Percentiles rank a stretch among this genome's conserved stretches.
phyloP scores from a whole-genome alignment of 2,113 vertebrate genomes.

The Cyprichromis sp. region DNA sequence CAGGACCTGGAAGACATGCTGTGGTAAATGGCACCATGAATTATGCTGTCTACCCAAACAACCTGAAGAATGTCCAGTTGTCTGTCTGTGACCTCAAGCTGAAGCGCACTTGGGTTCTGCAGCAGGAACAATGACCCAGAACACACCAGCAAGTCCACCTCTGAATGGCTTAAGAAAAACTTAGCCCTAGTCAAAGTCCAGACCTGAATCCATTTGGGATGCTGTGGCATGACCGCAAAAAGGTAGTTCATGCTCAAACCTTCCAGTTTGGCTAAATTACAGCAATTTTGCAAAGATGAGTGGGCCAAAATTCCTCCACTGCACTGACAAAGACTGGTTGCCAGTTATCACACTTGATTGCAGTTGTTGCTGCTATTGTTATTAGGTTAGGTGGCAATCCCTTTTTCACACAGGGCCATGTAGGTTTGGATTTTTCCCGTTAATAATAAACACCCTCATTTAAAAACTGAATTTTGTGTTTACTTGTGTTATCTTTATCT shows the following conservation, averaged over 20 bases:
- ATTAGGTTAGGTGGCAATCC: background rate
- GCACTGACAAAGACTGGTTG: background rate
- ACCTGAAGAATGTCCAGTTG: background rate
- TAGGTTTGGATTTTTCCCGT: background rate
- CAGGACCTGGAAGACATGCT: background rate
- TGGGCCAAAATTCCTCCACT: background rate
- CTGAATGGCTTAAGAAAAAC: background rate
- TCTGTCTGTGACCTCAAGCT: background rate
- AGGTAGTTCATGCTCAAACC: background rate
- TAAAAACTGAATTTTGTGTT: background rate
- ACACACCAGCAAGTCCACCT: background rate
- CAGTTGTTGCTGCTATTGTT: background rate
- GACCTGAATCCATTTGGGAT: background rate
- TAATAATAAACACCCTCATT: background rate
- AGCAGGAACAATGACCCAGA: background rate
- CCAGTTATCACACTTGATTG: background rate
- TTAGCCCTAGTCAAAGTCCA: accelerated
- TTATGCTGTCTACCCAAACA: background rate
- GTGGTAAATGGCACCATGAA: background rate
- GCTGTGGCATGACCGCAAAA: background rate
- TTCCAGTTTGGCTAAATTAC: background rate
- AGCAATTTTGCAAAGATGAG: background rate
- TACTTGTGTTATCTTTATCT: background rate
- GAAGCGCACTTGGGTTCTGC: background rate
- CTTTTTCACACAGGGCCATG: background rate